phyloP scores from a whole-genome alignment of 2,797 vertebrate species.

The Xenopus petersii region DNA sequence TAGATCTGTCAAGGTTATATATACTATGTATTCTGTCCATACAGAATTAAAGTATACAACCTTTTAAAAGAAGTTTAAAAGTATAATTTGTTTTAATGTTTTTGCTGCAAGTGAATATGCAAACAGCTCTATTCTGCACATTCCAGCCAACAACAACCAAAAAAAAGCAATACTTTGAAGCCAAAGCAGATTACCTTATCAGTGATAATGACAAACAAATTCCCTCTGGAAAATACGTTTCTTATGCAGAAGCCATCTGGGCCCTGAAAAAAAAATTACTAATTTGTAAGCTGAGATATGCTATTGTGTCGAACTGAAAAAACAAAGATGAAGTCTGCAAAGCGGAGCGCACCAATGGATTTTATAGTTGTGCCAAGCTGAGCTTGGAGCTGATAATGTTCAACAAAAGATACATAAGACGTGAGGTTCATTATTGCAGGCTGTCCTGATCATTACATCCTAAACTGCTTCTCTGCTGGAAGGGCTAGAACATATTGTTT shows the following conservation, averaged over 20 bases:
- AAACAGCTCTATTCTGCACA: not conserved
- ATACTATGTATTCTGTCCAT: too few relatives aligned
- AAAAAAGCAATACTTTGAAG: conserved; percentile 6
- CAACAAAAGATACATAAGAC: conserved; percentile 13
- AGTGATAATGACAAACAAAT: conserved; percentile 9
- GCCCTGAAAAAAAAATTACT: conserved; percentile 10
- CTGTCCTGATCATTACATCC: conserved; percentile 4
- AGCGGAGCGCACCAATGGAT: conserved; percentile 11
- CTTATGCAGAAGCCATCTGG: conserved; percentile 26
- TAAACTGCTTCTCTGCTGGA: conserved; percentile 6
- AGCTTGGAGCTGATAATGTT: conserved; percentile 20
- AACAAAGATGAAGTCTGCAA: not conserved
- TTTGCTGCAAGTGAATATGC: too few relatives aligned
- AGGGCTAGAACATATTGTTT: conserved; percentile 15
- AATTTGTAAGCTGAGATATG: conserved; percentile 5
- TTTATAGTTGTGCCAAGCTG: conserved; percentile 14
- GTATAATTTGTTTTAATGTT: too few relatives aligned
- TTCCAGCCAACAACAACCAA: too few relatives aligned
- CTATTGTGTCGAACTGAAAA: not conserved
- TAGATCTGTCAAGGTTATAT: too few relatives aligned
- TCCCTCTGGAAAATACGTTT: conserved; percentile 24
- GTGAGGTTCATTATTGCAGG: conserved; percentile 15
- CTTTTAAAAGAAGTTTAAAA: too few relatives aligned
- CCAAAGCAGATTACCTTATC: conserved; percentile 17
- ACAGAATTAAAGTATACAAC: too few relatives aligned